A percentile compares a stretch with the other conserved stretches of the same genome.
Conservation (phyloP, 2,888 invertebrate species). For the Aleiodes leptofemur region DNA sequence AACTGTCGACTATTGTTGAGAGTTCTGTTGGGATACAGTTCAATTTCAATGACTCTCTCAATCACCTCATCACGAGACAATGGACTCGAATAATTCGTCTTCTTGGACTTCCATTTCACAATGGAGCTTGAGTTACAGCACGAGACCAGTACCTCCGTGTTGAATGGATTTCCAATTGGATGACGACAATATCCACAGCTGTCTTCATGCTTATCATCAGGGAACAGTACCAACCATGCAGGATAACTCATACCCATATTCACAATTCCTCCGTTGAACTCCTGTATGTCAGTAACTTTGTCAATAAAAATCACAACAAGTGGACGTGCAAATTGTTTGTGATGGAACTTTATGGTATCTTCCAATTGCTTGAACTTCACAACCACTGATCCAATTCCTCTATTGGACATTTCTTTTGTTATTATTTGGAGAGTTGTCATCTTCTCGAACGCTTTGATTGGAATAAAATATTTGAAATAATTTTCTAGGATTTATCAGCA, state of each 20-base stretch:
- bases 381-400: background rate
- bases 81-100: no score
- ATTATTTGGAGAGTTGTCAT: background rate
- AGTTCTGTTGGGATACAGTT: no score
- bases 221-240: conserved; percentile 65
- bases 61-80: conserved; percentile 43
- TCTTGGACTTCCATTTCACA: no score
- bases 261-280: conserved; percentile 53
- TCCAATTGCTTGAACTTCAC: background rate
- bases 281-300: conserved; percentile 44
- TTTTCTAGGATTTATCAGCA: background rate
- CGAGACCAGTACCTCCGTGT: no score
- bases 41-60: conserved; percentile 54
- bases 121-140: no score
- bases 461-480: background rate
- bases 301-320: conserved; percentile 58
- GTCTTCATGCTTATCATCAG: conserved; percentile 29
- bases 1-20: no score
- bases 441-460: no score
- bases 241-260: conserved; percentile 54
- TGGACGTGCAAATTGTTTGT: conserved; percentile 50
- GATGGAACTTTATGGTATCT: background rate
- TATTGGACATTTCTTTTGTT: background rate
- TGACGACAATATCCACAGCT: no score
- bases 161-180: no score